Evolutionary conservation across 2,113 vertebrate species (phyloP).

Genomic region (Cavia porcellus): DNA sequence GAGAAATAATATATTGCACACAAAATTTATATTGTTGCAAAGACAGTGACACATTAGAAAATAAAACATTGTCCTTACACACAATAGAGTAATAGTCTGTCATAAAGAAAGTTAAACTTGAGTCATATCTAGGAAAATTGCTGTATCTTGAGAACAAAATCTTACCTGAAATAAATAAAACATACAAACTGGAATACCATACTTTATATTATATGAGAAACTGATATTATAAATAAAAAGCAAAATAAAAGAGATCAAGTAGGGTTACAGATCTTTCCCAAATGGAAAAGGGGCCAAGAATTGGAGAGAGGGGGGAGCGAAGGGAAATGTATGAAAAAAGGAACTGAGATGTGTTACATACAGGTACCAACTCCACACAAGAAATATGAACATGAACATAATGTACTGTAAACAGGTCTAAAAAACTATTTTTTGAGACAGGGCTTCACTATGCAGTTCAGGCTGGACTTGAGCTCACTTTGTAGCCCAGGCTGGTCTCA

Average conservation of each 20-base stretch:
- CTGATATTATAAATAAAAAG: neutral
- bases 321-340: neutral
- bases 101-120: neutral
- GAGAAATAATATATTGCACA: neutral
- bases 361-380: neutral
- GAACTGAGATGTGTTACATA: neutral
- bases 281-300: neutral
- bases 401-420: neutral
- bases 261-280: neutral
- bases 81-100: no score
- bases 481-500: no score
- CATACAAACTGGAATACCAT: neutral
- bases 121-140: neutral
- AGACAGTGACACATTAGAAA: neutral
- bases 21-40: neutral
- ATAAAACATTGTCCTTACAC: neutral
- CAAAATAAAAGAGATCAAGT: neutral
- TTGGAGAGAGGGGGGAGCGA: neutral
- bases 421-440: neutral
- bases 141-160: neutral
- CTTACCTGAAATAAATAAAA: neutral
- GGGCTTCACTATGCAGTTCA: no score
- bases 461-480: no score
- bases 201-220: neutral
- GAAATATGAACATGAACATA: neutral